Percentiles rank a stretch among this genome's conserved stretches.
Evolutionary conservation across 2,113 vertebrate genomes (phyloP).

Genomic region (Todiramphus chloris): DNA sequence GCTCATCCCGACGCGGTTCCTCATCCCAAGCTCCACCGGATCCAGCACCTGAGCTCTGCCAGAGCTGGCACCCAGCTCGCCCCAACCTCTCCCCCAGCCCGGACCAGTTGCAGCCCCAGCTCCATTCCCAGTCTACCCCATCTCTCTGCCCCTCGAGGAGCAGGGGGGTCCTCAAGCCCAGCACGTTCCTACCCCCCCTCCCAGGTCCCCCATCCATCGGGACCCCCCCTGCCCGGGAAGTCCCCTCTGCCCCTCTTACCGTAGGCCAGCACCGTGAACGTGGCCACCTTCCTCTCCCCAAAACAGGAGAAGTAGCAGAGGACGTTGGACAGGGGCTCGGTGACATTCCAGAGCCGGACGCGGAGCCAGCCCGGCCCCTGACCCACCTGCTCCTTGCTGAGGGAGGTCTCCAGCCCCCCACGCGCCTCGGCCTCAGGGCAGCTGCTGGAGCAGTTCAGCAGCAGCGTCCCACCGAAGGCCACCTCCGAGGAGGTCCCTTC

Average conservation of each 20-base stretch:
- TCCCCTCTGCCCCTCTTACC: neutral
- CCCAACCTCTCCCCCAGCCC: too few relatives aligned
- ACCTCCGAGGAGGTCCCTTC: neutral
- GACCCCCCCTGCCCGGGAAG: too few relatives aligned
- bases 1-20: too few relatives aligned
- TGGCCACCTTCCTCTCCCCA: neutral
- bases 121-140: neutral
- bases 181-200: neutral
- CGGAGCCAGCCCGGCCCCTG: neutral
- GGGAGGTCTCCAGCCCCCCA: constrained; percentile 26
- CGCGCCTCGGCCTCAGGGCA: accelerated
- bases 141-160: too few relatives aligned
- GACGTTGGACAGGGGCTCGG: neutral
- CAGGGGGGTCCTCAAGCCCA: too few relatives aligned
- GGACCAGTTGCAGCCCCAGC: neutral
- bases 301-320: neutral
- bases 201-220: too few relatives aligned
- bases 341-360: neutral
- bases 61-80: too few relatives aligned
- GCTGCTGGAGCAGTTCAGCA: neutral
- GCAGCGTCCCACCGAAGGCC: constrained; percentile 25
- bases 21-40: neutral
- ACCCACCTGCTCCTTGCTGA: constrained; percentile 13
- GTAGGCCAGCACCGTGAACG: neutral
- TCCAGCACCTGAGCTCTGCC: too few relatives aligned